Percentiles rank a stretch among this genome's conserved stretches.
phyloP scores from a whole-genome alignment of 2,888 invertebrate species.

The Dioctria rufipes region DNA sequence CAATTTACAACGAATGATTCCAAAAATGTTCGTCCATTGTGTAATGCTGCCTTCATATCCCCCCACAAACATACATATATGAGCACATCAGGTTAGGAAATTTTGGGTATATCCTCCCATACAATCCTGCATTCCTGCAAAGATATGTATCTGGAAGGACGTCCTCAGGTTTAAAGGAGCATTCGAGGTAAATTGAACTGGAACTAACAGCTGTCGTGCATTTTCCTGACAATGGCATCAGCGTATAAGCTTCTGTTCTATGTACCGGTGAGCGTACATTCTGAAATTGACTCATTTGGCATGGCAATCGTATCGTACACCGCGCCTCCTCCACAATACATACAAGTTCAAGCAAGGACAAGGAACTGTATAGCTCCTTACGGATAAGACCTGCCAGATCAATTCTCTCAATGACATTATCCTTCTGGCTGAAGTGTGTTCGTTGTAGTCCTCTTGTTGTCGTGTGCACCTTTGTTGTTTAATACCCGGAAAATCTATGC shows the following conservation, averaged over 20 bases:
- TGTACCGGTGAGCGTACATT: not conserved
- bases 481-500: not conserved
- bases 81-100: not conserved
- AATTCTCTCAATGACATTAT: constrained; percentile 15
- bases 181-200: constrained; percentile 34
- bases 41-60: not conserved
- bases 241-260: not conserved
- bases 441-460: not conserved
- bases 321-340: not conserved
- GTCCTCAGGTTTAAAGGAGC: constrained; percentile 15
- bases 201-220: constrained; percentile 38
- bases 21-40: not conserved
- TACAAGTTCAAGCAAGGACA: constrained; percentile 10
- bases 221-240: constrained; percentile 26
- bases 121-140: not conserved
- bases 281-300: constrained; percentile 41
- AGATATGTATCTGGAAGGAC: not conserved
- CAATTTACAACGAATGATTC: constrained; percentile 3
- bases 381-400: constrained; percentile 10
- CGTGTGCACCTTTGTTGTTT: not conserved
- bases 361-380: constrained; percentile 10
- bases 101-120: not conserved
- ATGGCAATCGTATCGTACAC: not conserved
- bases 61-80: not conserved
- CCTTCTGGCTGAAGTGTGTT: constrained; percentile 2